phyloP scores from a whole-genome alignment of 1,140 invertebrate species.

The Andricus grossulariae region DNA sequence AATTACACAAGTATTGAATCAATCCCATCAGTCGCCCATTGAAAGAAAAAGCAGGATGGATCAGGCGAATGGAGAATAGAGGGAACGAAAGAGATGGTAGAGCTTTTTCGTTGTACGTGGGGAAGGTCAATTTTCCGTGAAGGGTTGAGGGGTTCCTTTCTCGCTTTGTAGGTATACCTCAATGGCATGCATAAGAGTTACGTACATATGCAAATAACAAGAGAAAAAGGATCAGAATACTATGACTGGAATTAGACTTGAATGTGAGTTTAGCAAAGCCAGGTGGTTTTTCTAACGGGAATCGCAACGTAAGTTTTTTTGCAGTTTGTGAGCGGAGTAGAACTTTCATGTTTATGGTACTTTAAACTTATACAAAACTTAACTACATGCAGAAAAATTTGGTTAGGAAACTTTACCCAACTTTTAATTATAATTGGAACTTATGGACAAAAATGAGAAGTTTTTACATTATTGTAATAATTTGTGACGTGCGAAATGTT shows the following conservation, averaged over 20 bases:
- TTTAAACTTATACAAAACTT: too few relatives aligned
- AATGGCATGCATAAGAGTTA: background rate
- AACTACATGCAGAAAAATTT: too few relatives aligned
- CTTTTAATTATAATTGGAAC: too few relatives aligned
- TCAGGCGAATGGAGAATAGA: slow-evolving; percentile 41
- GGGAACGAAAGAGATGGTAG: slow-evolving; percentile 8
- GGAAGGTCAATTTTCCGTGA: slow-evolving; percentile 17
- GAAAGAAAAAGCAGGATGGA: slow-evolving; percentile 64
- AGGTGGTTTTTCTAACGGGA: too few relatives aligned
- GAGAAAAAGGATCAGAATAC: background rate
- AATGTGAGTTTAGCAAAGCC: background rate
- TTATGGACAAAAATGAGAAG: too few relatives aligned
- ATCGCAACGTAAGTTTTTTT: too few relatives aligned
- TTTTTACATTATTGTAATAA: too few relatives aligned
- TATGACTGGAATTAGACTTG: background rate
- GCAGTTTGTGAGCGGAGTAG: too few relatives aligned
- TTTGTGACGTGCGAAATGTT: too few relatives aligned
- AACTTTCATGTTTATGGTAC: too few relatives aligned
- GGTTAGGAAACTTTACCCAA: too few relatives aligned
- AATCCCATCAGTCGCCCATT: slow-evolving; percentile 59
- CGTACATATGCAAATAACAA: slow-evolving; percentile 19
- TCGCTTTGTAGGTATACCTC: background rate
- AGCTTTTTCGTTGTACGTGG: background rate
- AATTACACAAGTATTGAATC: slow-evolving; percentile 70
- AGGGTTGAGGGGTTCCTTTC: slow-evolving; percentile 24